Evolutionary conservation across 2,113 vertebrate species (phyloP), one percentile per base, ranked within the genome.

Genomic region (Caloenas nicobarica): DNA sequence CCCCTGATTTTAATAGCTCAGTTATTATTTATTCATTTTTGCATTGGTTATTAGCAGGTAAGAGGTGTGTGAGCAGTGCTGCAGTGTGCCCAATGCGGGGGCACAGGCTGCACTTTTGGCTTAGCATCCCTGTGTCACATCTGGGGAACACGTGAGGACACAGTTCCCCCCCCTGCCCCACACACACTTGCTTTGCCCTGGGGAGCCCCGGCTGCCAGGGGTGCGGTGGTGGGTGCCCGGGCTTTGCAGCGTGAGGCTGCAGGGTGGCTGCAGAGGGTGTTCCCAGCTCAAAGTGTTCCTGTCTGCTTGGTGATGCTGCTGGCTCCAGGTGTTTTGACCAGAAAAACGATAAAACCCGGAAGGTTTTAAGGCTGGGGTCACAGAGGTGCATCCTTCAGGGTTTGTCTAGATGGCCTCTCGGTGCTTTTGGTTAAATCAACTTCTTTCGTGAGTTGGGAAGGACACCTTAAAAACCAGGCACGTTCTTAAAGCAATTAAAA

Each of bases 231-330:
- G 5, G 6, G 66, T 71, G 46, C 53, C 46, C 1, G 1, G 31
- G 9, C 13, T n/a, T 8, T 0, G 1, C 9, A 25, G 53, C 0
- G 0, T 23, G 38, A 61, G 44, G 46, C 44, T 0, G 1, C 0
- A 7, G 33, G 8, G 10, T 11, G 8, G 38, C 12, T 71, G 51
- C 31, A 34, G 51, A 38, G 10, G 64, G 11, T 60, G n/a, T 54
- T 22, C n/a, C 0, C 0, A 24, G 46, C 46, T 42, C 15, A 8
- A 31, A 60, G 23, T 33, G 22, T 81, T 80, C 25, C 40, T 3
- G 0, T 44, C 53, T 73, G 24, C 56, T 50, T 69, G 50, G 18
- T 44, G 48, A 18, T 88, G 40, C 26, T 31, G 18, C 54, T 68
- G n/a, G 4, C 36, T 93, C 42, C 6, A 3, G 1, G 10, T 3